Conservation (phyloP, 2,113 vertebrate species). For the Galeopterus variegatus region DNA sequence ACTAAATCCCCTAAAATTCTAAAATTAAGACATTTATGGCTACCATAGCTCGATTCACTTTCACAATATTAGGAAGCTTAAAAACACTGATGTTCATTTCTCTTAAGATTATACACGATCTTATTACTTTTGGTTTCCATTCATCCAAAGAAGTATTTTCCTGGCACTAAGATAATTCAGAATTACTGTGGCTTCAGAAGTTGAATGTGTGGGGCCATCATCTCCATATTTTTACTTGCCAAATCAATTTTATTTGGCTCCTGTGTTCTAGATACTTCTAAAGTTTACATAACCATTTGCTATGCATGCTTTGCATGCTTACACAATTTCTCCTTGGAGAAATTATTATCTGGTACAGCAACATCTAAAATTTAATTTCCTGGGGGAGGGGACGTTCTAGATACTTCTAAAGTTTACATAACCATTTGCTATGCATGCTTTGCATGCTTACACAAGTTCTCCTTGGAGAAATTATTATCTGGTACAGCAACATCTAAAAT, state of each 20-base stretch:
- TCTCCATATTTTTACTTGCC: background rate
- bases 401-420: constrained; percentile 17
- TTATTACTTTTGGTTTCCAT: background rate
- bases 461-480: background rate
- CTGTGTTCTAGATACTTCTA: background rate
- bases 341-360: background rate
- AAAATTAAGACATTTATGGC: background rate
- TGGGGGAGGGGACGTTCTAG: background rate
- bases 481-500: constrained; percentile 21
- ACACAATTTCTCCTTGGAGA: background rate
- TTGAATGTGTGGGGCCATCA: background rate
- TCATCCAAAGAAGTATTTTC: background rate
- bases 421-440: constrained; percentile 5
- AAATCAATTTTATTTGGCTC: background rate
- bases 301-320: background rate
- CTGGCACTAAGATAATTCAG: background rate
- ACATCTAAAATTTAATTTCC: constrained; percentile 15
- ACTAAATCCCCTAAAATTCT: constrained; percentile 30
- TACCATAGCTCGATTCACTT: constrained; percentile 3
- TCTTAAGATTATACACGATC: background rate
- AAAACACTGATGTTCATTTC: background rate
- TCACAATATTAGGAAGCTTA: background rate
- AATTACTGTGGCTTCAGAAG: background rate
- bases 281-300: constrained; percentile 53
- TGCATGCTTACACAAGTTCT: background rate